Percentiles rank a stretch among this genome's conserved stretches.
Conservation (phyloP, 2,888 invertebrate species). For the Byasa hedistus region DNA sequence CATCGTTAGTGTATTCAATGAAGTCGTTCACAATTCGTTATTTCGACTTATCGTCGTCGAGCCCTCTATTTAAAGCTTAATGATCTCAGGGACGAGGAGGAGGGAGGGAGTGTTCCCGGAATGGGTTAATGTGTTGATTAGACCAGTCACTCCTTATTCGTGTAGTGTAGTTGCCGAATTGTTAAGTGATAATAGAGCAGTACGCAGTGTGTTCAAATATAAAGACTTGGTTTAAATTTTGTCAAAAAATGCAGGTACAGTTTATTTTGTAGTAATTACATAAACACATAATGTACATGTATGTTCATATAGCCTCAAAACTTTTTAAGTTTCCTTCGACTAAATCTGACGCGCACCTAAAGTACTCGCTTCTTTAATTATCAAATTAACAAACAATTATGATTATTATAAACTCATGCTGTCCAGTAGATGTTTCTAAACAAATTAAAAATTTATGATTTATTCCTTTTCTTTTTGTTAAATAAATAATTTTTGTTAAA, state of each 20-base stretch:
- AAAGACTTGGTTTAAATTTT: not conserved
- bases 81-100: slow-evolving; percentile 60
- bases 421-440: too few relatives aligned
- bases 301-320: not conserved
- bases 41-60: slow-evolving; percentile 53
- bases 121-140: slow-evolving; percentile 63
- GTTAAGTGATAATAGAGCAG: not conserved
- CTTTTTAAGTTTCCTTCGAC: too few relatives aligned
- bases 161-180: slow-evolving; percentile 49
- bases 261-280: not conserved
- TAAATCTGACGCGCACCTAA: too few relatives aligned
- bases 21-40: slow-evolving; percentile 41
- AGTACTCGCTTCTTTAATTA: too few relatives aligned
- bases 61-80: slow-evolving; percentile 58
- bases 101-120: slow-evolving; percentile 62
- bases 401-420: too few relatives aligned
- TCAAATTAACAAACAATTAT: too few relatives aligned
- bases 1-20: slow-evolving; percentile 19
- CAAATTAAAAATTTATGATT: too few relatives aligned
- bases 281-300: not conserved
- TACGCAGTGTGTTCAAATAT: not conserved
- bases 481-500: too few relatives aligned
- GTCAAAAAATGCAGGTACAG: slow-evolving; percentile 22
- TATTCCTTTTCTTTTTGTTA: too few relatives aligned
- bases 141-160: slow-evolving; percentile 56